These are phyloP conservation scores for Myotis myotis DNA, from an alignment of 2,797 vertebrate genomes.

Conservation along the genomic window DNA sequence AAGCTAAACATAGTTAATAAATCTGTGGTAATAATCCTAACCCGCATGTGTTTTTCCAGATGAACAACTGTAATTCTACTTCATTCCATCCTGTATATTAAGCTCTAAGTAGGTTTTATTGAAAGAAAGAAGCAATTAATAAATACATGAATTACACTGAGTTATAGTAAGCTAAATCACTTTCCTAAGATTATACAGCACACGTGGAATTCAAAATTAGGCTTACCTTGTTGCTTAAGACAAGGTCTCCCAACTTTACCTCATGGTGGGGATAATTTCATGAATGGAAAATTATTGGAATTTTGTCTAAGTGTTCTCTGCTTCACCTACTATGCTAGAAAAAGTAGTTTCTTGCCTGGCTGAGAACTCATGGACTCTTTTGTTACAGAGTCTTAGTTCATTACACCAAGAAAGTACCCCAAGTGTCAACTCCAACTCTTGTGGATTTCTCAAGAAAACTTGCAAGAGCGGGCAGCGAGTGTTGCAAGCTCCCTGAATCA, in stretches of 20 bases:
- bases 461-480: slow-evolving; percentile 62
- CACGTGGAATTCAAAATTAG: background rate
- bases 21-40: background rate
- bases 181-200: background rate
- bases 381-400: slow-evolving; percentile 76
- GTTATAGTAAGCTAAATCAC: background rate
- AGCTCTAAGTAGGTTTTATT: background rate
- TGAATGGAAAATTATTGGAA: background rate
- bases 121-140: slow-evolving; percentile 8
- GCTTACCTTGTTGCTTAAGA: background rate
- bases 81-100: background rate
- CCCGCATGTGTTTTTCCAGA: background rate
- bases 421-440: slow-evolving; percentile 76
- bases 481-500: slow-evolving; percentile 57
- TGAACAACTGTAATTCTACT: background rate
- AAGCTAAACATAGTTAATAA: background rate
- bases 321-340: no score
- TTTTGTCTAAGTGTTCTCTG: background rate
- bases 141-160: background rate
- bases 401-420: slow-evolving; percentile 80
- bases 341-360: background rate
- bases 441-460: slow-evolving; percentile 56
- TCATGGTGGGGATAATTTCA: background rate
- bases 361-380: background rate
- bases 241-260: background rate